Base-by-base conservation (phyloP, 2,888 invertebrate species). In the Oasisia sp. region DNA sequence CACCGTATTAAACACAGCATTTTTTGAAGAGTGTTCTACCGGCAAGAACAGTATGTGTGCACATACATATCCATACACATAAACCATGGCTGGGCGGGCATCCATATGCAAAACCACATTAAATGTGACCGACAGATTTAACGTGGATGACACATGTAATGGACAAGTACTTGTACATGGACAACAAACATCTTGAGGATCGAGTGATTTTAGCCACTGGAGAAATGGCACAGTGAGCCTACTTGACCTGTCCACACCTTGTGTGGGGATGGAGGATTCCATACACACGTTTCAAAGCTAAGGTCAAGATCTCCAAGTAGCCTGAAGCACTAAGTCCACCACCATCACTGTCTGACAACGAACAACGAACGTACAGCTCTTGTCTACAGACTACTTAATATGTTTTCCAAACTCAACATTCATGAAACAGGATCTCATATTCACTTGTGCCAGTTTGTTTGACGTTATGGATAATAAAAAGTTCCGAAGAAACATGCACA, bases 221-320 rank as follows among this genome's bases (percentile, higher is more conserved):
- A 19, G n/a, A 27, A 19, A 74, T 27, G 27, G 27, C 74, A 27
- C 5, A 74, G n/a, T 74, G 74, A 19, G n/a, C 27, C 19, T 27
- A 74, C 74, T 74, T 74, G 74, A 74, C 14, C 74, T 74, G 74
- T 19, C 74, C 74, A 74, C 74, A 74, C 74, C 74, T 74, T 74
- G 74, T 74, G 74, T 2, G 74, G 3, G 5, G 27, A 19, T 19
- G 19, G 74, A 74, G 27, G 74, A 74, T n/a, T 74, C 74, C 74
- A 74, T 27, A 27, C 7, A 74, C 74, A 74, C 74, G 74, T 74
- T 74, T 74, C 2, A 74, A 27, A 3, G 19, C n/a, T 74, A 19
- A n/a, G 74, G 74, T 74, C 74, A 74, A 74, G 27, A 74, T 74
- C 74, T 7, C n/a, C 4, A 5, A 74, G 74, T n/a, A 27, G n/a